Evolutionary conservation across 2,888 invertebrate species (phyloP), one percentile per base, ranked within the genome.

Genomic region (Cephus pulcher): DNA sequence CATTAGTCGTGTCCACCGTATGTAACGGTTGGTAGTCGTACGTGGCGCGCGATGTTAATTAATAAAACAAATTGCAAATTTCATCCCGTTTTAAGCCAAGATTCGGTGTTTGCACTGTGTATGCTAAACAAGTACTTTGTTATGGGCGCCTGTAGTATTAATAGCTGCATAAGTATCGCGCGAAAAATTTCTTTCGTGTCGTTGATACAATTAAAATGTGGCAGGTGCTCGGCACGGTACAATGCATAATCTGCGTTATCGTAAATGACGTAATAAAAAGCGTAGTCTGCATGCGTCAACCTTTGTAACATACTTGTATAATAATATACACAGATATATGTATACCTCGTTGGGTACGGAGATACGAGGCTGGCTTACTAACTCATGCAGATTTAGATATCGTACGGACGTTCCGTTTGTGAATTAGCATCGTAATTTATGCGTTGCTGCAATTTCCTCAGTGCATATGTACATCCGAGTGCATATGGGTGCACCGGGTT

Each of bases 381-480:
- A 56, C n/a, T 74, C 37, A 35, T 34, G 74, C 74, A 34, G 74
- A 74, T 74, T 35, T 74, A 74, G 35, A 74, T 74, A 74, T 74
- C 35, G 23, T 23, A n/a, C 11, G 34, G 12, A 30, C n/a, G 34
- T 37, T 74, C 4, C n/a, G 71, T 74, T 78, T 78, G 77, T 37
- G 80, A 80, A 86, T 86, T 82, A 81, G 77, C 80, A 81, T 81
- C 75, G 75, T 79, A 82, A 84, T 83, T 83, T 82, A 85, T 82
- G 77, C 80, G 75, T 37, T 82, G 69, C 77, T 81, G 82, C 84
- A 84, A 82, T 85, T 85, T 83, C 84, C 83, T 83, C 85, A 83
- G 82, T 86, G 86, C 85, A 79, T 71, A 71, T 9, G 71, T 32
- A 34, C 12, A 33, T 30, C 33, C 71, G 32, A n/a, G 71, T 71